Conservation (phyloP, 2,888 invertebrate genomes). For the Tineola bisselliella region DNA sequence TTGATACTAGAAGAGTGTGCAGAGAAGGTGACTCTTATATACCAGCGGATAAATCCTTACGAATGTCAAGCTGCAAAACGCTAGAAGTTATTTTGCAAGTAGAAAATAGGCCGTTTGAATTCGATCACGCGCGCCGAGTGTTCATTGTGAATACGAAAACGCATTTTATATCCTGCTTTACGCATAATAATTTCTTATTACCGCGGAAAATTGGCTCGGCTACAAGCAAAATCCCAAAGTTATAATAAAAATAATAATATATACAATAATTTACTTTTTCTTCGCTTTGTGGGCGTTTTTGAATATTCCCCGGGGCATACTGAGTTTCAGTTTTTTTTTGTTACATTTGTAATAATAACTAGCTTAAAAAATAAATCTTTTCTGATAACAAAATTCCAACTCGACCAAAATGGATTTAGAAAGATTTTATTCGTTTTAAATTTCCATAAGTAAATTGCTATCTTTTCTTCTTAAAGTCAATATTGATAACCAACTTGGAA, state of each 20-base stretch:
- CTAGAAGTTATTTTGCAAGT: background rate
- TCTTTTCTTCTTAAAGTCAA: too few relatives aligned
- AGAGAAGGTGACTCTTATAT: too few relatives aligned
- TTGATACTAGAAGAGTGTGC: too few relatives aligned
- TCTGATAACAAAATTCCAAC: background rate
- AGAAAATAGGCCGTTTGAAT: background rate
- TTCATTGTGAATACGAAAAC: slow-evolving; percentile 4
- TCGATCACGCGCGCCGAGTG: background rate
- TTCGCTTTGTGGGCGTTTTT: background rate
- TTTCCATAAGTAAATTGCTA: too few relatives aligned
- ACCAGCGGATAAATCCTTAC: too few relatives aligned
- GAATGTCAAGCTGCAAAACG: too few relatives aligned
- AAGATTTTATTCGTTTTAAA: too few relatives aligned
- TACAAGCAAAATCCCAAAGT: slow-evolving; percentile 7
- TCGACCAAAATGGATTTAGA: background rate
- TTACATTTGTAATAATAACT: background rate
- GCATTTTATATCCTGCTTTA: slow-evolving; percentile 5
- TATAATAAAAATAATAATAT: slow-evolving; percentile 5
- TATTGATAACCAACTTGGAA: too few relatives aligned
- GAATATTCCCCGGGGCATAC: background rate
- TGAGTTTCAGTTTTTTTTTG: background rate
- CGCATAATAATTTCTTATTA: slow-evolving; percentile 14
- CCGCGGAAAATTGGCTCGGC: background rate
- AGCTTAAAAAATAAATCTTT: background rate
- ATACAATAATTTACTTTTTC: background rate